Conservation (phyloP, 1,140 invertebrate species). For the Dreissena polymorpha region DNA sequence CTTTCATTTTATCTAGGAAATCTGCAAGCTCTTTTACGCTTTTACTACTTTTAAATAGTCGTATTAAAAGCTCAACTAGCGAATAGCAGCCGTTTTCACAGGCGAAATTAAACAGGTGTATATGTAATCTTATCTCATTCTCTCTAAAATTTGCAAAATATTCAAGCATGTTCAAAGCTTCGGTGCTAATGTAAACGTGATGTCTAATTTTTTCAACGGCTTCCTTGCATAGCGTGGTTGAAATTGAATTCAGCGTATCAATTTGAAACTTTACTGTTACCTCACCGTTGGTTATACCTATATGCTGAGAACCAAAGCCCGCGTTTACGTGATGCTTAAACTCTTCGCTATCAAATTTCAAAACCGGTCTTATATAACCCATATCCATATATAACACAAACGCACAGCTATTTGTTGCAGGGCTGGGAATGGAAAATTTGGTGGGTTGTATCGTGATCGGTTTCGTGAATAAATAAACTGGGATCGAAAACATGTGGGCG, state of each 20-base stretch:
- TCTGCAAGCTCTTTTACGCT: no score
- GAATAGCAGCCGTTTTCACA: no score
- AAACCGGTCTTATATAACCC: slow-evolving; percentile 1
- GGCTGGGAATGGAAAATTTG: background rate
- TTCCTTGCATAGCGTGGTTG: background rate
- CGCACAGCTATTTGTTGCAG: background rate
- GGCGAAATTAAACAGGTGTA: no score
- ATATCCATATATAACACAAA: slow-evolving; percentile 4
- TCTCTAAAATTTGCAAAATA: no score
- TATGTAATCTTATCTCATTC: no score
- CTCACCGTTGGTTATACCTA: background rate
- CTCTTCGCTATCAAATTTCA: slow-evolving; percentile 6
- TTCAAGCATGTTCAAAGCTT: no score
- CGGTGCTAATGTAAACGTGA: no score
- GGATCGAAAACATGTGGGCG: background rate
- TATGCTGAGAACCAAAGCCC: no score
- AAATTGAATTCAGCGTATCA: background rate
- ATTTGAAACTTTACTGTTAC: background rate
- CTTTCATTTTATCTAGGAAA: no score
- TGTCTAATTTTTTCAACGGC: background rate
- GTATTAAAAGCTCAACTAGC: no score
- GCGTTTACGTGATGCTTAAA: background rate
- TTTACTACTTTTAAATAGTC: no score
- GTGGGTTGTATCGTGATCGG: background rate
- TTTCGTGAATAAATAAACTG: slow-evolving; percentile 1